Evolutionary conservation across 2,113 vertebrate species (phyloP).

Genomic region (Stomatorhinus ivindoensis): DNA sequence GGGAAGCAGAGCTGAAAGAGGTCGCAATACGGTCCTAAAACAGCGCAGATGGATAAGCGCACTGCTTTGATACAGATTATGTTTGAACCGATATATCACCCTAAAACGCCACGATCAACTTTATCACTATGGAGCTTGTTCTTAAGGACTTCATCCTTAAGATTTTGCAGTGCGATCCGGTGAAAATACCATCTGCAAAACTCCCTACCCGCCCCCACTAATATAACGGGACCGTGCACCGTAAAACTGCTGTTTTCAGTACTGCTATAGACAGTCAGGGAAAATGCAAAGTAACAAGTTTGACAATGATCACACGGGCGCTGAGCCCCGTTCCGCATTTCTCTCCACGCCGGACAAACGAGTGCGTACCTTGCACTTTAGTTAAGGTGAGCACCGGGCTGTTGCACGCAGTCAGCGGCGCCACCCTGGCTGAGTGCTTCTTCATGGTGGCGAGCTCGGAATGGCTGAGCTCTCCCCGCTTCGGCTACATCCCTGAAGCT

Average conservation of each 20-base stretch:
- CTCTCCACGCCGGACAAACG: background rate
- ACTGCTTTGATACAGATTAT: background rate
- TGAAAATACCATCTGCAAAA: background rate
- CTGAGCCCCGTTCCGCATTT: background rate
- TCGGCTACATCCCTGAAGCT: conserved; percentile 79
- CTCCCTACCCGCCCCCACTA: background rate
- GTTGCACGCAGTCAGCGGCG: conserved; percentile 92
- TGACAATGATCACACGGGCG: background rate
- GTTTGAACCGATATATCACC: background rate
- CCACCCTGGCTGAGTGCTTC: conserved; percentile 91
- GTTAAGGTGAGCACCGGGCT: conserved; percentile 92
- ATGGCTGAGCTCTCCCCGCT: conserved; percentile 62
- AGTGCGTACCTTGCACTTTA: conserved; percentile 86
- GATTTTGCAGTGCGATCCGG: background rate
- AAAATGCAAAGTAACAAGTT: background rate
- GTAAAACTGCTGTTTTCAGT: background rate
- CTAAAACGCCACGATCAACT: background rate
- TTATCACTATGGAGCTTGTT: background rate
- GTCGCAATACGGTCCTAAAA: background rate
- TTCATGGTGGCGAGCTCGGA: conserved; percentile 80
- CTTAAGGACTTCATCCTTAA: background rate
- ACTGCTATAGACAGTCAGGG: background rate
- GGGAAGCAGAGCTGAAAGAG: background rate
- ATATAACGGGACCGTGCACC: background rate
- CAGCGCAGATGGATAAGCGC: background rate